Conservation (phyloP, 2,797 vertebrate genomes). For the Sternotherus odoratus region DNA sequence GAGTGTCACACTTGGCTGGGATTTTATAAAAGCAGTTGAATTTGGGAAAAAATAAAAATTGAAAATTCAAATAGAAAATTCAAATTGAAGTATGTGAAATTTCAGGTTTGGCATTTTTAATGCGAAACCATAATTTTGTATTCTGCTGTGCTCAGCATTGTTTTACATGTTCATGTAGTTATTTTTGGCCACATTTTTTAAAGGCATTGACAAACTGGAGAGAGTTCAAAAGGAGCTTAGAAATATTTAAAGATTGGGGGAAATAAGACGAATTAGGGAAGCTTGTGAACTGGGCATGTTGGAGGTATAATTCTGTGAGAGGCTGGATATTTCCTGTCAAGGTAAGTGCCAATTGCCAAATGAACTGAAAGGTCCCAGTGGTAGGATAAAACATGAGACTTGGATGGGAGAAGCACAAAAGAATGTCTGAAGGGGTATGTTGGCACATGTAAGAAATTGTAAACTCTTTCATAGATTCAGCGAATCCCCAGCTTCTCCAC, state of each 20-base stretch:
- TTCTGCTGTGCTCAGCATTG: not conserved
- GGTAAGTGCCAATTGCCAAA: not conserved
- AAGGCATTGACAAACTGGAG: not conserved
- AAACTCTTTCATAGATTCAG: not conserved
- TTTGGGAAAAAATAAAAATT: not conserved
- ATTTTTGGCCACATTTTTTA: not conserved
- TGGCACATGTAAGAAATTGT: not conserved
- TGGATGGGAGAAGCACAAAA: not conserved
- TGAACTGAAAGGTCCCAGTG: not conserved
- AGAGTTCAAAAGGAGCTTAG: not conserved
- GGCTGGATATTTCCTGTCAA: not conserved
- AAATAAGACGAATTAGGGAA: not conserved
- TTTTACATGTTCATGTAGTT: not conserved
- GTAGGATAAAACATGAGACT: not conserved
- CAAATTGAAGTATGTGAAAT: not conserved
- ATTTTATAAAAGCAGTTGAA: not conserved
- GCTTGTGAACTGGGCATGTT: not conserved
- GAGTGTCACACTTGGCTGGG: not conserved
- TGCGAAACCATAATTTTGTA: accelerated
- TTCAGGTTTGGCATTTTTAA: not conserved
- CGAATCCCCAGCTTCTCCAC: not conserved
- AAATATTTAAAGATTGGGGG: not conserved
- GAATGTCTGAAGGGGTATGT: not conserved
- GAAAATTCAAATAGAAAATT: not conserved
- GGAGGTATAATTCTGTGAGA: not conserved